Base-by-base conservation (phyloP, 2,797 vertebrate species). In the Acanthurus leucopareius region DNA sequence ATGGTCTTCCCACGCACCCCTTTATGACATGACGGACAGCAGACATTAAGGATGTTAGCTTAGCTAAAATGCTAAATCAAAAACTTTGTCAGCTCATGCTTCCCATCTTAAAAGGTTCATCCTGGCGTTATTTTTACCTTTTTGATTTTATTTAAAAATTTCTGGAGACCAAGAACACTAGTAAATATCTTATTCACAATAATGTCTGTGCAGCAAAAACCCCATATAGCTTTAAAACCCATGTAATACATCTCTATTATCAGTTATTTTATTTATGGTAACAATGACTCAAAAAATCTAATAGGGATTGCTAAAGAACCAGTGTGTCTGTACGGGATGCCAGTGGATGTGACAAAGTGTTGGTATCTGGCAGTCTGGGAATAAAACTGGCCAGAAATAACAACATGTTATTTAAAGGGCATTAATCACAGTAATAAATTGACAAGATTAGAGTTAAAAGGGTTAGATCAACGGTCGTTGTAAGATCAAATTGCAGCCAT, bases 21-120 rank as follows among this genome's bases (percentile, higher is more conserved):
- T 64, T 73, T 44, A 42, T 17, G 80, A 89, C 86, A 83, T 82
- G 86, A 86, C 73, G 10, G 81, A 77, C 59, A 73, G 75, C 71
- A 78, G 52, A 32, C 53, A 10, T 56, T 15, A 0, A 19, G 74
- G 72, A 63, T 8, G 42, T 67, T 10, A 65, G 56, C 52, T 67
- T 45, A 57, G 75, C 49, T 56, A 52, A 45, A 22, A 69, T 16
- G 40, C 32, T 7, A 13, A 54, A 59, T 58, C n/a, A 28, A 47
- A 32, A 54, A 19, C 17, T 13, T 3, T 17, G 6, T 62, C 20
- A 60, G 3, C 11, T 3, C 10, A 16, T 3, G 9, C 32, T 13
- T 54, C 20, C n/a, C 6, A 49, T 14, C 8, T 28, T 7, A 57
- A 17, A 40, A 38, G 5, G 15, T 5, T 40, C 62, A 19, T 10